Evolutionary conservation across 64 coral and sea anemone genomes (phyloP).

Genomic region (Astreopora myriophthalma): DNA sequence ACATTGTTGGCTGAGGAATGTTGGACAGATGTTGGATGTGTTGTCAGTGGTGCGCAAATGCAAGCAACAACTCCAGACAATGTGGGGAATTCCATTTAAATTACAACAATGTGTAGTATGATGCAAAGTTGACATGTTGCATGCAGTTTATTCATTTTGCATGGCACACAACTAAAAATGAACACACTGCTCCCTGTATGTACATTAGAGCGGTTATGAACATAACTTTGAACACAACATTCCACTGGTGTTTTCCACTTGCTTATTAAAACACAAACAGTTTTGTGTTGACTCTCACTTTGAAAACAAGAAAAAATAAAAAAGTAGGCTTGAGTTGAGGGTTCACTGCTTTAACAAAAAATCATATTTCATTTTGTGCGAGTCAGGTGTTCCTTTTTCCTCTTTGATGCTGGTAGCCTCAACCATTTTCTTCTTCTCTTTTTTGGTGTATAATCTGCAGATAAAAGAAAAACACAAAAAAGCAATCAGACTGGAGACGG

Average conservation of each 20-base stretch:
- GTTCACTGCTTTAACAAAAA: neutral
- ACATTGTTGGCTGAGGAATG: too few relatives aligned
- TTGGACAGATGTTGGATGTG: too few relatives aligned
- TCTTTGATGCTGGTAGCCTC: constrained; percentile 81
- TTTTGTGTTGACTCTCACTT: neutral
- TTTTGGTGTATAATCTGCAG: constrained; percentile 40
- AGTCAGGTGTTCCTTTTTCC: constrained; percentile 44
- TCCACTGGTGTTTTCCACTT: neutral
- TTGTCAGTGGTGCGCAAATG: too few relatives aligned
- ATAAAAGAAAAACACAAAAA: neutral
- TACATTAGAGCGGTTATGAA: neutral
- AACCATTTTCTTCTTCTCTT: constrained; percentile 79
- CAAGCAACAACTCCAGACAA: too few relatives aligned
- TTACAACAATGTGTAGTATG: too few relatives aligned
- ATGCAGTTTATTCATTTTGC: too few relatives aligned
- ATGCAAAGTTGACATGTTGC: too few relatives aligned
- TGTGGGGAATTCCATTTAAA: too few relatives aligned
- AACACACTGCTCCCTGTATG: too few relatives aligned
- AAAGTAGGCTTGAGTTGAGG: neutral
- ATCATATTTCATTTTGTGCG: neutral
- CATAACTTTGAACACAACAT: too few relatives aligned
- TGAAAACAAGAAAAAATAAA: neutral
- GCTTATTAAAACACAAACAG: neutral
- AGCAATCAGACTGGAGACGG: neutral
- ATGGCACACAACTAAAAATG: too few relatives aligned